Conservation (phyloP, 2,113 vertebrate genomes). For the Apteryx mantelli region DNA sequence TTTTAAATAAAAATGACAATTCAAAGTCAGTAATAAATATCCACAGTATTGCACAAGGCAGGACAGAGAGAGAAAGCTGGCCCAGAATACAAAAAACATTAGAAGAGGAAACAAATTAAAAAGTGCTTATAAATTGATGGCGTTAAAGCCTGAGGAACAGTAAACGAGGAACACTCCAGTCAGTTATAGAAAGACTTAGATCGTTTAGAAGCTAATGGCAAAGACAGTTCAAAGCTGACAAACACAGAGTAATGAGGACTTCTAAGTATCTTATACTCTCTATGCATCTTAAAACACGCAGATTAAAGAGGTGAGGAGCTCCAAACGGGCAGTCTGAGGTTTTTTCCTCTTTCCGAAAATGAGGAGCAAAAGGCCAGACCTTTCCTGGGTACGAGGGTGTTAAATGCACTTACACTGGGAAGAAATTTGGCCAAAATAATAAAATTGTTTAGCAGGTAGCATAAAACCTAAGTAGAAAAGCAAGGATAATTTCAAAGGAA, state of each 20-base stretch:
- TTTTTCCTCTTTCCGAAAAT: background rate
- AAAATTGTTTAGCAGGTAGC: background rate
- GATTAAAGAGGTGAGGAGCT: background rate
- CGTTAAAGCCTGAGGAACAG: slow-evolving; percentile 5
- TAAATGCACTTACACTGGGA: background rate
- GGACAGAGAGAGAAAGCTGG: background rate
- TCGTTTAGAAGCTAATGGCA: slow-evolving; percentile 49
- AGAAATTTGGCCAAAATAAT: background rate
- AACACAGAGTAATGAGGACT: slow-evolving; percentile 28
- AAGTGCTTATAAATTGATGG: background rate
- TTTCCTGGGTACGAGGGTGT: background rate
- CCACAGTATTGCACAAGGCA: background rate
- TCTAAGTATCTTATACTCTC: slow-evolving; percentile 15
- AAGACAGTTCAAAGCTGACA: slow-evolving; percentile 42
- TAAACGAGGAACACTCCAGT: slow-evolving; percentile 26
- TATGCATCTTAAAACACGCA: slow-evolving; percentile 24
- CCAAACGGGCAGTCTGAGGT: background rate
- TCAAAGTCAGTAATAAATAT: background rate
- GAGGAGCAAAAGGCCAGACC: background rate
- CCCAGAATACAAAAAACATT: background rate
- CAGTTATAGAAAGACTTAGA: slow-evolving; percentile 25
- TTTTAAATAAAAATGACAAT: background rate
- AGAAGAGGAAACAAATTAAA: slow-evolving; percentile 13
- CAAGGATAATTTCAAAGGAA: background rate
- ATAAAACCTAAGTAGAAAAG: background rate